Evolutionary conservation across 2,113 vertebrate genomes (phyloP).

Genomic region (Sardina pilchardus): DNA sequence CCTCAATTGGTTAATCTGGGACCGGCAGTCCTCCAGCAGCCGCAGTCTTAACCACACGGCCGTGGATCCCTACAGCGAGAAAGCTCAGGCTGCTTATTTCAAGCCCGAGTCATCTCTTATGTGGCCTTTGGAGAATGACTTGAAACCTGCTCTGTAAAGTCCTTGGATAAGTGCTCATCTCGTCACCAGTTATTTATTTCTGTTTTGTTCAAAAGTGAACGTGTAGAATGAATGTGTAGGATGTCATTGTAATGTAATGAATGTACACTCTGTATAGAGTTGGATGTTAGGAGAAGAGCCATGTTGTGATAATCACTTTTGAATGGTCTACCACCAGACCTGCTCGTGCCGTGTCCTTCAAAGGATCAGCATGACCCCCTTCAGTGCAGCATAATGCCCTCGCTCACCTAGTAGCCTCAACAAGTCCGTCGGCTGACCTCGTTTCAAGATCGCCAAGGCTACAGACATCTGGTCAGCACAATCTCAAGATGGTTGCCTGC

Average conservation of each 20-base stretch:
- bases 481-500: no score
- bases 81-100: background rate
- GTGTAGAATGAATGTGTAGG: no score
- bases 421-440: no score
- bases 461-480: no score
- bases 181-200: background rate
- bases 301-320: background rate
- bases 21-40: background rate
- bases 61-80: background rate
- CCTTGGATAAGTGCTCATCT: background rate
- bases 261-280: background rate
- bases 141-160: background rate
- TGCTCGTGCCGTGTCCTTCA: no score
- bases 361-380: no score
- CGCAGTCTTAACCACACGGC: background rate
- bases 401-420: no score
- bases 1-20: conserved; percentile 13
- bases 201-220: background rate
- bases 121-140: background rate
- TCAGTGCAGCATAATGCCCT: no score
- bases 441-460: no score
- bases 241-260: no score
- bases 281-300: background rate
- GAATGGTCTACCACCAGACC: no score
- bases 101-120: background rate